Percentiles rank a stretch among this genome's conserved stretches.
phyloP scores from a whole-genome alignment of 2,888 invertebrate genomes.

The Diarsia dahlii region DNA sequence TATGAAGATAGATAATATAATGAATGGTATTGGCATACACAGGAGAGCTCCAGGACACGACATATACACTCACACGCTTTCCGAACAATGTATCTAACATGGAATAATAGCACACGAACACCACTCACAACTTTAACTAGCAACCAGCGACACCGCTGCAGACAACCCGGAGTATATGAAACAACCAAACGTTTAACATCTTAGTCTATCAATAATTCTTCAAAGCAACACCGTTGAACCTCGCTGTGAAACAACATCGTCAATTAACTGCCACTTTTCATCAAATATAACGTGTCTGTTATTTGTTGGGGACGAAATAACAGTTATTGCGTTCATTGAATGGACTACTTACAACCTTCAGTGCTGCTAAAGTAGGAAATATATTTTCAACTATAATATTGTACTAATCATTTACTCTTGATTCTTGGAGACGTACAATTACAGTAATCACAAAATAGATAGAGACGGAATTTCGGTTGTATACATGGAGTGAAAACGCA shows the following conservation, averaged over 20 bases:
- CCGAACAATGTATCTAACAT: slow-evolving; percentile 62
- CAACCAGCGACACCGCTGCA: slow-evolving; percentile 52
- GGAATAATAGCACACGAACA: slow-evolving; percentile 70
- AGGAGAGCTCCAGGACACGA: slow-evolving; percentile 70
- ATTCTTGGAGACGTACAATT: background rate
- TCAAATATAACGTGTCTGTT: slow-evolving; percentile 23
- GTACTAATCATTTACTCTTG: slow-evolving; percentile 48
- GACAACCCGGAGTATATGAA: slow-evolving; percentile 61
- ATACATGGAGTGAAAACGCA: background rate
- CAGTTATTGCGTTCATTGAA: slow-evolving; percentile 19
- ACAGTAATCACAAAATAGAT: background rate
- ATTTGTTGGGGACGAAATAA: slow-evolving; percentile 27
- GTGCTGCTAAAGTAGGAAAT: slow-evolving; percentile 52
- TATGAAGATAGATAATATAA: slow-evolving; percentile 35
- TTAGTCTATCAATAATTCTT: slow-evolving; percentile 45
- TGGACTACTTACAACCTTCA: slow-evolving; percentile 34
- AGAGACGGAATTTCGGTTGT: background rate
- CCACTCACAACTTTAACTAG: slow-evolving; percentile 57
- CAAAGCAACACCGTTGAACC: slow-evolving; percentile 20
- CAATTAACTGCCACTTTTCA: slow-evolving; percentile 30
- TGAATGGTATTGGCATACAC: slow-evolving; percentile 54
- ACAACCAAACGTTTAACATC: slow-evolving; percentile 45
- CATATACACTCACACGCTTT: slow-evolving; percentile 53
- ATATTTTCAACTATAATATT: slow-evolving; percentile 44
- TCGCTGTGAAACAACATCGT: slow-evolving; percentile 12